A percentile compares a stretch with the other conserved stretches of the same genome.
phyloP scores from a whole-genome alignment of 2,113 vertebrate genomes.

The Chionodraco myersi region DNA sequence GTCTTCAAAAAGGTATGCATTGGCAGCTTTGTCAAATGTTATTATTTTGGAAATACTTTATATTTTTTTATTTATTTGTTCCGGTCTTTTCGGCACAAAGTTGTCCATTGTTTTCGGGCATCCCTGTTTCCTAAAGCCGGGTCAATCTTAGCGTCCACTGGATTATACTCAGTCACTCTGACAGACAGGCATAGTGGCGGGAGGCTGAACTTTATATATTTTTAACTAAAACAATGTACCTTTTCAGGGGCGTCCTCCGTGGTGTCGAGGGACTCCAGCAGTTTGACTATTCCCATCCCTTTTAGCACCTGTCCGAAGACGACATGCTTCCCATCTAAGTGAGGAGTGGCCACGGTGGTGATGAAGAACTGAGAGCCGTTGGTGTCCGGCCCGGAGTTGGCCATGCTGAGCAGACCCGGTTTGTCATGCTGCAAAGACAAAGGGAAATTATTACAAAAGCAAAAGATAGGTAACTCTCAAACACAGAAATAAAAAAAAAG shows the following conservation, averaged over 20 bases:
- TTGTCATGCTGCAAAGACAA: constrained; percentile 87
- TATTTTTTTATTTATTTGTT: no score
- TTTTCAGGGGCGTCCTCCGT: constrained; percentile 87
- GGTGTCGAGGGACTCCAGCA: constrained; percentile 89
- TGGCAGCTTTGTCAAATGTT: not conserved
- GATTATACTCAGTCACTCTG: no score
- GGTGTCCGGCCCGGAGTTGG: constrained; percentile 92
- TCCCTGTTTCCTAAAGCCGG: no score
- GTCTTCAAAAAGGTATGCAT: not conserved
- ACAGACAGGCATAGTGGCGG: no score
- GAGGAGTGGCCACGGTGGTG: constrained; percentile 92
- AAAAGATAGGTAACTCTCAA: not conserved
- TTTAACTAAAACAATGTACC: constrained; percentile 42
- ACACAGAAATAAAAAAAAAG: not conserved
- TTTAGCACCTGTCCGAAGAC: constrained; percentile 95
- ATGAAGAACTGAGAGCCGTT: constrained; percentile 99
- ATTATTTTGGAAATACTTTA: not conserved
- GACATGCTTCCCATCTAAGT: constrained; percentile 94
- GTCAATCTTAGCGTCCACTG: no score
- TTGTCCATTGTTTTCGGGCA: no score
- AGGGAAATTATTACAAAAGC: not conserved
- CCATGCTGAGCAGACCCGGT: constrained; percentile 95
- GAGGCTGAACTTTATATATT: no score
- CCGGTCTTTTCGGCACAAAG: no score
- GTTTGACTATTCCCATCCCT: constrained; percentile 91